Base-by-base conservation (phyloP, 2,113 vertebrate genomes). In the Coracopsis vasa region DNA sequence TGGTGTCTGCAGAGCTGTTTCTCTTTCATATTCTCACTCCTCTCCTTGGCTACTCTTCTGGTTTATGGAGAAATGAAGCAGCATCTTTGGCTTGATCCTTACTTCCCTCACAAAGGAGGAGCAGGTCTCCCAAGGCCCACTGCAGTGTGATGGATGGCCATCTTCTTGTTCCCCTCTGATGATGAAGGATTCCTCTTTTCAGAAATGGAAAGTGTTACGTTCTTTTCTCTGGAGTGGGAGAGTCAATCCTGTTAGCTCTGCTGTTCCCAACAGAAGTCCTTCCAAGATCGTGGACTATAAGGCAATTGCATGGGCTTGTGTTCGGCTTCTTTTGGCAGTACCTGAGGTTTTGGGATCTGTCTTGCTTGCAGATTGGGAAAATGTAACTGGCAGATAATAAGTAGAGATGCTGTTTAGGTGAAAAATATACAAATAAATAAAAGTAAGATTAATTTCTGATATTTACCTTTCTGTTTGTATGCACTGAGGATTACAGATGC, bases 101-200 rank as follows among this genome's bases (percentile, higher is more conserved):
- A 19, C 69, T 78, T 70, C 24, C 24, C 37, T 10, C 1, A 1
- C 28, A 31, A 48, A 71, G 73, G 77, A 84, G 33, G 21, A 44
- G 37, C 47, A 66, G 31, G 65, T 80, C 51, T 83, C 50, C 48
- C 31, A 9, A 48, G 44, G 60, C 54, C 77, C 25, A 19, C 41
- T 13, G 12, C 41, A n/a, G 54, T 0, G 0, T 79, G 35, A 64
- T 37, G 35, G 35, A 37, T 5, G 8, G n/a, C 27, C 8, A 2
- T 39, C 17, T 24, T 81, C 41, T 44, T 28, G 7, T 65, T 79
- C 24, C 47, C n/a, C 28, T 44, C 27, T 47, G 41, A 47, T 65
- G 86, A 48, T 37, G 37, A 70, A 81, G 42, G 41, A 8, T 81
- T 69, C 37, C 7, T 64, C 41, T 81, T 61, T 70, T 53, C 42